These are phyloP conservation scores for Epistrophella euchroma DNA, from an alignment of 2,888 invertebrate genomes.

Conservation along the genomic window DNA sequence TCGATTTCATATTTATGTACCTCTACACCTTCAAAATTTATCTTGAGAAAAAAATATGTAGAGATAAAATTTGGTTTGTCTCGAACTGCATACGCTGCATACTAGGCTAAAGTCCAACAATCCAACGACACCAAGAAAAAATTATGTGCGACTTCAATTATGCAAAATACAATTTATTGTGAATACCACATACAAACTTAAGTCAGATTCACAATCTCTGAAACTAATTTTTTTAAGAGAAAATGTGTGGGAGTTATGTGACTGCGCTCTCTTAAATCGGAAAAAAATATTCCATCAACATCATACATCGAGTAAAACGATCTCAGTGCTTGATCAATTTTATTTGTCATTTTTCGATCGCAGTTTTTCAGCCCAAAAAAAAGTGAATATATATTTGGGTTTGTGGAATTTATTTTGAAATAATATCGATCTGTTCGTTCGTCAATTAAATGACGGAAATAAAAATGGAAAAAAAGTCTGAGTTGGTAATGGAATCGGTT, in stretches of 20 bases:
- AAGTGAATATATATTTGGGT: constrained; percentile 23
- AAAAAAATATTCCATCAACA: constrained; percentile 60
- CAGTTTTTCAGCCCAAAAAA: constrained; percentile 53
- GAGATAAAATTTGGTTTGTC: too few species aligned
- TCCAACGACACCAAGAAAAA: too few species aligned
- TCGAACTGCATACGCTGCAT: too few species aligned
- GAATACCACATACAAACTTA: neutral
- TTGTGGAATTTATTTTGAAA: constrained; percentile 8
- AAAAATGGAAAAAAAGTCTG: constrained; percentile 62
- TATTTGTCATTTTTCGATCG: constrained; percentile 71
- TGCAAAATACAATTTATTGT: neutral
- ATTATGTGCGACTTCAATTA: too few species aligned
- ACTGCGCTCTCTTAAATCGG: constrained; percentile 48
- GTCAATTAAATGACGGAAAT: constrained; percentile 26
- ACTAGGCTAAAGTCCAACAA: too few species aligned
- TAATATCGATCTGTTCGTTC: constrained; percentile 17
- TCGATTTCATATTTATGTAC: too few species aligned
- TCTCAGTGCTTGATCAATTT: constrained; percentile 56
- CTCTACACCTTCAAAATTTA: too few species aligned
- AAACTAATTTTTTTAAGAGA: constrained; percentile 27
- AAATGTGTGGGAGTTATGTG: constrained; percentile 41
- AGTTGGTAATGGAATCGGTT: constrained; percentile 53
- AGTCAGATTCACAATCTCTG: constrained; percentile 6
- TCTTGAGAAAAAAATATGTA: too few species aligned
- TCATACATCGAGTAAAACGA: constrained; percentile 61